Base-by-base conservation (phyloP, 2,113 vertebrate genomes). In the Gymnobelideus leadbeateri region DNA sequence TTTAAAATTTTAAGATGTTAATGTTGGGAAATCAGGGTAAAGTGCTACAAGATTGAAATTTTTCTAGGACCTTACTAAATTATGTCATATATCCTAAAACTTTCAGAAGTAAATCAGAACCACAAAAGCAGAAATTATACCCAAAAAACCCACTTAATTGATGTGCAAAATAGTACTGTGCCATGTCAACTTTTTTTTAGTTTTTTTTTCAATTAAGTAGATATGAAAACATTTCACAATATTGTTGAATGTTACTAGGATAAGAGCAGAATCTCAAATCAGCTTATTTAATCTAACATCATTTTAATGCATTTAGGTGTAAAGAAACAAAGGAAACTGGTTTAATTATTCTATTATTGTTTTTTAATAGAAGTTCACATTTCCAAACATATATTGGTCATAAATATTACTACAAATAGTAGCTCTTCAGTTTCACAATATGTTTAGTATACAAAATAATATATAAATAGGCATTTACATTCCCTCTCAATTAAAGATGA, bases 11-110 rank as follows among this genome's bases (percentile, higher is more conserved):
- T 89, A 92, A 52, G 50, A 95, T 28, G n/a, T 37, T 25, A 51
- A 96, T 89, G 43, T 91, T 95, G 94, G 43, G 96, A 96, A 97
- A 97, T 8, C 0, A 19, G 97, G 97, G 95, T 92, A 98, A 96
- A 98, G 96, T 91, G 92, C 94, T 91, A 8, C 23, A 95, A 31
- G 11, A 3, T 1, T 49, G 93, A 16, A 91, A 52, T 7, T 21
- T 0, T 52, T 0, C 55, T 95, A 5, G 0, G 25, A 84, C 94
- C 91, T 92, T n/a, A 14, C 50, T 28, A 50, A 91, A 46, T 91
- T 5, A 0, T 0, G n/a, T 0, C 12, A 92, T 8, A 55, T 11
- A 61, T 3, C 16, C 49, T 51, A 51, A 51, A 50, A 53, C 37
- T 43, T 24, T 53, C 91, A 54, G n/a, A 11, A 25, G 91, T 54